Percentiles rank a stretch among this genome's conserved stretches.
Evolutionary conservation across 2,113 vertebrate genomes (phyloP).

Genomic region (Pyxicephalus adspersus): DNA sequence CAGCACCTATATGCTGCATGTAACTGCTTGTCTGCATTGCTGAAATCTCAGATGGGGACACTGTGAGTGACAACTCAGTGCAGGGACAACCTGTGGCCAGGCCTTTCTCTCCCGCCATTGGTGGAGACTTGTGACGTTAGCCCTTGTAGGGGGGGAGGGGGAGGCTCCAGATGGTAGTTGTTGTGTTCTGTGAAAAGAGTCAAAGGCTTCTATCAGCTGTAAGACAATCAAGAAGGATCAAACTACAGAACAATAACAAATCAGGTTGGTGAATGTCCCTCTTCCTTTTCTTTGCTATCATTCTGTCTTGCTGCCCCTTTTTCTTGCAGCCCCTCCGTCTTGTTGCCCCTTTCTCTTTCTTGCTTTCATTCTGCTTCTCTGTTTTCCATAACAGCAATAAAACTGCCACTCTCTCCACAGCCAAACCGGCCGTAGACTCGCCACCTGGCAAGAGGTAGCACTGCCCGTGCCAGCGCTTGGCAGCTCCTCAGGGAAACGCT

Average conservation of each 20-base stretch:
- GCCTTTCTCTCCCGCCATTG: not conserved
- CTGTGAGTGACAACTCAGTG: no score
- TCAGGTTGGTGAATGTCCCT: conserved; percentile 13
- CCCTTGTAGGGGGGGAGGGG: conserved; percentile 1
- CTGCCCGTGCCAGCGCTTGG: no score
- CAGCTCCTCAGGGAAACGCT: no score
- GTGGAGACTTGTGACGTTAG: not conserved
- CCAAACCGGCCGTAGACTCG: not conserved
- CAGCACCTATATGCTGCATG: no score
- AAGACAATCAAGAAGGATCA: not conserved
- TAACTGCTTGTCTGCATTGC: no score
- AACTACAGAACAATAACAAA: not conserved
- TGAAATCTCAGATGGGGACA: not conserved
- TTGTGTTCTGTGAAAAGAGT: not conserved
- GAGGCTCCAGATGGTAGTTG: conserved; percentile 26
- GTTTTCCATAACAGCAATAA: no score
- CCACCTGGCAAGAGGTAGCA: no score
- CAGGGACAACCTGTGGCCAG: not conserved
- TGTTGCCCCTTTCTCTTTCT: no score
- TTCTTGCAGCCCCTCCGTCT: no score
- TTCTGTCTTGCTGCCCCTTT: no score
- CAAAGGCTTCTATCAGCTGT: not conserved
- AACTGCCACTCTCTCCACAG: not conserved
- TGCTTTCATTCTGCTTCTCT: no score
- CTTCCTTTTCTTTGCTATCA: not conserved